Evolutionary conservation across 2,113 vertebrate genomes (phyloP).

Genomic region (Myiozetetes cayanensis): DNA sequence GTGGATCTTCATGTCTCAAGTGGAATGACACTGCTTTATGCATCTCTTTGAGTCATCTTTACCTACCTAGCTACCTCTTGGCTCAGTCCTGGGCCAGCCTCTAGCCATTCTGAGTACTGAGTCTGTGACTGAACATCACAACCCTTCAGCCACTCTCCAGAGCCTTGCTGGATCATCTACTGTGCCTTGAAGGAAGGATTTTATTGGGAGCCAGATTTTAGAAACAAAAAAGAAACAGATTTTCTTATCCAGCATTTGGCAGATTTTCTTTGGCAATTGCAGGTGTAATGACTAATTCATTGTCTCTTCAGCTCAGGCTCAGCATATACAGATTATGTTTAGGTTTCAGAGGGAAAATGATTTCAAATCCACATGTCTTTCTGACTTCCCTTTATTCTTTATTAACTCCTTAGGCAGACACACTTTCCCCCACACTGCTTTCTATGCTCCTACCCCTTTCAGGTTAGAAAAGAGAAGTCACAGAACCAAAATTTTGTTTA

Average conservation of each 20-base stretch:
- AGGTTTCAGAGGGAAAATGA: neutral
- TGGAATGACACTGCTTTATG: rapidly evolving
- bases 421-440: neutral
- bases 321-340: neutral
- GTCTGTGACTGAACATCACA: neutral
- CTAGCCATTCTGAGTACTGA: neutral
- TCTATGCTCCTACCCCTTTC: neutral
- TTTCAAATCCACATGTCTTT: neutral
- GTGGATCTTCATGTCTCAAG: neutral
- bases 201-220: neutral
- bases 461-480: neutral
- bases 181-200: neutral
- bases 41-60: neutral
- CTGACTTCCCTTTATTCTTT: neutral
- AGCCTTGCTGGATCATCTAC: neutral
- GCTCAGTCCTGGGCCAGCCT: neutral
- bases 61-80: neutral
- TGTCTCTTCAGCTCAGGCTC: neutral
- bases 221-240: neutral
- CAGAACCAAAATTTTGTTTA: neutral
- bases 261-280: neutral
- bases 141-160: neutral
- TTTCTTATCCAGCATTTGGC: neutral
- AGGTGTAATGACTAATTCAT: neutral
- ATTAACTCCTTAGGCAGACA: neutral